Conservation (phyloP, 2,113 vertebrate species). For the Cyphomyrus plagiostoma region DNA sequence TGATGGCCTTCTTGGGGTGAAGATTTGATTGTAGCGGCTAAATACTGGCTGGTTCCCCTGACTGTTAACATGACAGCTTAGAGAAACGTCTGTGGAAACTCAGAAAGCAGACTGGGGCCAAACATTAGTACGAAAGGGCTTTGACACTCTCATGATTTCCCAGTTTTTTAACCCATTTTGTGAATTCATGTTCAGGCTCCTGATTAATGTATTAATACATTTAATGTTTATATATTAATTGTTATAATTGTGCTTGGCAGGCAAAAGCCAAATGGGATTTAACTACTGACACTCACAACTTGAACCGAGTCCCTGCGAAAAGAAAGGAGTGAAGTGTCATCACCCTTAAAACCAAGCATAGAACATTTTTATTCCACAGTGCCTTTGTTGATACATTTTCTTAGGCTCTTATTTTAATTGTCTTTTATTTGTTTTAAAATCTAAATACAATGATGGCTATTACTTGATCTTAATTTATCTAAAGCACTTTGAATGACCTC, state of each 20-base stretch:
- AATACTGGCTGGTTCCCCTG: not conserved
- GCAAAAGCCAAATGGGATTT: not conserved
- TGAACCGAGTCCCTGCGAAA: not conserved
- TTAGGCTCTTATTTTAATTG: not conserved
- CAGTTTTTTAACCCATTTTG: not conserved
- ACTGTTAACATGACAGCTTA: not conserved
- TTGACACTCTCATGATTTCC: not conserved
- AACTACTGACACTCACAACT: not conserved
- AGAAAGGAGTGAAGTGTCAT: not conserved
- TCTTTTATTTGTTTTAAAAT: not conserved
- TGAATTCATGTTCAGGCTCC: not conserved
- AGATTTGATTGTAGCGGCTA: not conserved
- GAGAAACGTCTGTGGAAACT: not conserved
- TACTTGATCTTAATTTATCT: not conserved
- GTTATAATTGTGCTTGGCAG: not conserved
- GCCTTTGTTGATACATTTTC: not conserved
- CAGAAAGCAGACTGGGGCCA: not conserved
- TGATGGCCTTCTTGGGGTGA: not conserved
- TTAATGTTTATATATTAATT: not conserved
- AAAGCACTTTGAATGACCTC: not conserved
- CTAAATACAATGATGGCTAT: not conserved
- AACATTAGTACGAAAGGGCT: not conserved
- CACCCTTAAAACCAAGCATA: not conserved
- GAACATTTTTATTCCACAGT: not conserved
- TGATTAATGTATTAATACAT: not conserved